Base-by-base conservation (phyloP, 2,113 vertebrate genomes). In the Sander lucioperca region DNA sequence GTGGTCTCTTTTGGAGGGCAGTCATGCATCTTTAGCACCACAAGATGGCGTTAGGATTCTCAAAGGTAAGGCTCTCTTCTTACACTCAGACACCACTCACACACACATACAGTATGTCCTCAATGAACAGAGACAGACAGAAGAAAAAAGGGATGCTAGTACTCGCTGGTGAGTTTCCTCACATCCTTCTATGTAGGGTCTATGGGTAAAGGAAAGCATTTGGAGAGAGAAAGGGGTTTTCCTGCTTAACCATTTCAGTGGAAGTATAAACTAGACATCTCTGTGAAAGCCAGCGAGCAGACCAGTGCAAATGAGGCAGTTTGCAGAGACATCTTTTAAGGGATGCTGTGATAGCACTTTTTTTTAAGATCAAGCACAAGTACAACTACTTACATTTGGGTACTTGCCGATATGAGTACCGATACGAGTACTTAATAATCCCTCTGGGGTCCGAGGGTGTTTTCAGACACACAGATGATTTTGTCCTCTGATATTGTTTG, bases 21-120 rank as follows among this genome's bases (percentile, higher is more conserved):
- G 33, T 43, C 39, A 2, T 43, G 75, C 23, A 74, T 36, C 65
- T 43, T 59, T 13, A 62, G 0, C 16, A 19, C 79, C 86, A 83
- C 84, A 74, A 86, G 84, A 74, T 87, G 90, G 88, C 5, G 48
- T 48, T 63, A n/a, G 14, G 11, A 11, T 53, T 63, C 23, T 47
- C 50, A 16, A 0, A 57, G 15, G 12, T 6, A 7, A 27, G 9
- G 8, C 8, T 13, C 8, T 11, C 45, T 33, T 45, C 2, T 2
- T 45, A 2, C 0, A 19, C 12, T 19, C 25, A 25, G 3, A 57
- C 48, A 48, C 3, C 33, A 10, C 39, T 11, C 9, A 43, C 56
- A 50, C 25, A 36, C 2, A 30, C 18, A 62, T 11, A 30, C 3
- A 43, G 39, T 39, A 23, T 1, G 3, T 25, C 18, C 18, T 25